Evolutionary conservation across 2,888 invertebrate species (phyloP), one percentile per base, ranked within the genome.

Genomic region (Halocaridina rubra): DNA sequence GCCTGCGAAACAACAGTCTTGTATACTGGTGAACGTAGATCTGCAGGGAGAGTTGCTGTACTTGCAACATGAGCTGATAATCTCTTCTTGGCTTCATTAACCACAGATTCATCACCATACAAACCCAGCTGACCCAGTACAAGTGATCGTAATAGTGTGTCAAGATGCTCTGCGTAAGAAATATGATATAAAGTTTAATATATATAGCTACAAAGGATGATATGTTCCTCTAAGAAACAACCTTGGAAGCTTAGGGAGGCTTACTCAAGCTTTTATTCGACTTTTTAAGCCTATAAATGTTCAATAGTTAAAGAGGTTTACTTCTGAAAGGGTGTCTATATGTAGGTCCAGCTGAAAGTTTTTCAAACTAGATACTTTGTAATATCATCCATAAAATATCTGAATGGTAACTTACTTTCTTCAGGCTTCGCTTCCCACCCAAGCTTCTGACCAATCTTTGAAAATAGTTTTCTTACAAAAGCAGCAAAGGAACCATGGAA

Each of bases 11-110:
- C 92, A 69, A 95, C 96, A 3, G 96, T 96, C 90, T 95, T 94
- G 92, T 98, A 98, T 89, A 97, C 97, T 86, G 96, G 94, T 89
- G 94, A 94, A 87, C 97, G 94, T 89, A 97, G 92, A 92, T 97
- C 98, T n/a, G 97, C 97, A 30, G 95, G 94, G 88, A 97, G 92
- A 24, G 92, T 90, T 69, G 91, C 90, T 88, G 92, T 92, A 29
- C 94, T 94, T 72, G 92, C 91, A 0, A 93, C 90, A 91, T 97
- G 97, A 85, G 92, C 92, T 86, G 93, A 93, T 89, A 93, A 94
- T 90, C 95, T 93, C 88, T 90, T 92, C 90, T 94, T 94, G 0
- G 97, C 97, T 91, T 97, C 96, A 24, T 92, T 92, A 24, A 96
- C 93, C 0, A 95, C 94, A 0, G 93, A 93, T n/a, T 94, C 93